Evolutionary conservation across 2,113 vertebrate genomes (phyloP).

Genomic region (Laterallus jamaicensis): DNA sequence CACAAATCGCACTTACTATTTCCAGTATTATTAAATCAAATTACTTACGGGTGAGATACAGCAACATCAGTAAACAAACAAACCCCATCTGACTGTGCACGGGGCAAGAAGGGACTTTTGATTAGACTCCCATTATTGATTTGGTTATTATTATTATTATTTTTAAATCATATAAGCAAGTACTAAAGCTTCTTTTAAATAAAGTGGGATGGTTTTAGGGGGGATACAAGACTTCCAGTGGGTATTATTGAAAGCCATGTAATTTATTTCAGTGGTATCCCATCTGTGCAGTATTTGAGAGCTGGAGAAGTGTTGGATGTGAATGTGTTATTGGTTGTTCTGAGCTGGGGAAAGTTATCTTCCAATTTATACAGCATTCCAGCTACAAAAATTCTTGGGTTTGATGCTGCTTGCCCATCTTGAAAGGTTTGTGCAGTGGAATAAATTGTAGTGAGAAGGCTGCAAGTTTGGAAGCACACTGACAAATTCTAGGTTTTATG

Average conservation of each 20-base stretch:
- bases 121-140: background rate
- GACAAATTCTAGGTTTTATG: too few relatives aligned
- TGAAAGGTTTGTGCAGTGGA: background rate
- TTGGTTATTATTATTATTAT: background rate
- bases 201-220: background rate
- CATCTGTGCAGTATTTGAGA: background rate
- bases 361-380: background rate
- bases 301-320: background rate
- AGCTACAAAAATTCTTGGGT: background rate
- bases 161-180: background rate
- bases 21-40: constrained; percentile 46
- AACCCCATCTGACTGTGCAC: background rate
- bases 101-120: background rate
- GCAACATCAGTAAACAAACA: constrained; percentile 42
- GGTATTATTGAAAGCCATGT: background rate
- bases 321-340: background rate
- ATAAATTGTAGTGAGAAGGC: background rate
- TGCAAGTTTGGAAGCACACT: background rate
- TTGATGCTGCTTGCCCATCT: background rate
- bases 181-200: background rate
- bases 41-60: constrained; percentile 38
- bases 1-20: constrained; percentile 12
- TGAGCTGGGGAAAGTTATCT: background rate
- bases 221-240: background rate
- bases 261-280: background rate